Evolutionary conservation across 2,888 invertebrate genomes (phyloP).

Genomic region (Synanthedon andrenaeformis): DNA sequence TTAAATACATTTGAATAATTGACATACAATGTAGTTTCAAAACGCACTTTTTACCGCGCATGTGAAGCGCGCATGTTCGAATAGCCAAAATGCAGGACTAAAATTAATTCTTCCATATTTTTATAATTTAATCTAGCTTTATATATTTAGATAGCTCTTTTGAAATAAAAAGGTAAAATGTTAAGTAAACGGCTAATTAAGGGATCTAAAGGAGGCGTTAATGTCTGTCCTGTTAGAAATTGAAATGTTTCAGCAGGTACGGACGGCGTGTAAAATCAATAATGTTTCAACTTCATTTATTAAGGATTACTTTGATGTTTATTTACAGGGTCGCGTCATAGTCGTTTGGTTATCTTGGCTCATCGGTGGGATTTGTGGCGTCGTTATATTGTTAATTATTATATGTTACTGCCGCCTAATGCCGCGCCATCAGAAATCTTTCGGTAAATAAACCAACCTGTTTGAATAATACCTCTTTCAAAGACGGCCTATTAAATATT

Average conservation of each 20-base stretch:
- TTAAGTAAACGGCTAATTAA: slow-evolving; percentile 29
- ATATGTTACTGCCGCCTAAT: slow-evolving; percentile 78
- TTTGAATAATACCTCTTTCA: too few species aligned
- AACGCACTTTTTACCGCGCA: background rate
- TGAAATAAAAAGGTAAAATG: slow-evolving; percentile 38
- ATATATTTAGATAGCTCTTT: slow-evolving; percentile 27
- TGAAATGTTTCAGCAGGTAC: slow-evolving; percentile 67
- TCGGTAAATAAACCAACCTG: slow-evolving; percentile 68
- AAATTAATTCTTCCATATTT: slow-evolving; percentile 14
- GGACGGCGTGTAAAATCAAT: slow-evolving; percentile 26
- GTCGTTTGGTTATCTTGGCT: slow-evolving; percentile 69
- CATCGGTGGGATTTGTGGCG: slow-evolving; percentile 73
- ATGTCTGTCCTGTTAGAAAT: slow-evolving; percentile 44
- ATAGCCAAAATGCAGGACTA: slow-evolving; percentile 15
- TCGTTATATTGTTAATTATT: slow-evolving; percentile 73
- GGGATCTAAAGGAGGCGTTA: slow-evolving; percentile 43
- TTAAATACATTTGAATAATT: too few species aligned
- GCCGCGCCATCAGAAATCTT: slow-evolving; percentile 77
- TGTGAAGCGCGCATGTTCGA: slow-evolving; percentile 31
- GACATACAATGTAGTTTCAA: background rate
- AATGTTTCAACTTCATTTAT: slow-evolving; percentile 10
- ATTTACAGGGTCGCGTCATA: slow-evolving; percentile 62
- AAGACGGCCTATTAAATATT: slow-evolving; percentile 1
- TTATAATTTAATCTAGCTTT: slow-evolving; percentile 19
- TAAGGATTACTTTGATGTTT: slow-evolving; percentile 10